These are phyloP conservation scores for Pygoscelis antarcticus DNA, from an alignment of 2,113 vertebrate species.

Conservation along the genomic window DNA sequence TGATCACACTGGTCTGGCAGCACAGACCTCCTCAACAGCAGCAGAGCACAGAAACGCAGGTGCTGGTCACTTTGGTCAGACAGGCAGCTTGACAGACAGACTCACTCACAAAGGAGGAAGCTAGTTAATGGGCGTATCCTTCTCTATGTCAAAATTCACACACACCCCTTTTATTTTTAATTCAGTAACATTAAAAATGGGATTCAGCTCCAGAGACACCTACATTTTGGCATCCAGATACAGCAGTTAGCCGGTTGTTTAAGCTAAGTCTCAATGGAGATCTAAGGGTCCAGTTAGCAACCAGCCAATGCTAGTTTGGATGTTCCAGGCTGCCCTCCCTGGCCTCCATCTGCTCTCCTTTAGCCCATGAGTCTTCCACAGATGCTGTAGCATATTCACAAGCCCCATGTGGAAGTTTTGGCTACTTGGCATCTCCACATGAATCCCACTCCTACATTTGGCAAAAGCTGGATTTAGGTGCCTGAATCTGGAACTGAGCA, in stretches of 20 bases:
- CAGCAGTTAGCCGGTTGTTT: background rate
- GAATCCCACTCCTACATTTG: background rate
- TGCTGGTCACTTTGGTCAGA: background rate
- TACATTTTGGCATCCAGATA: background rate
- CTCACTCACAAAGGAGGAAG: background rate
- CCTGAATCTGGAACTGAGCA: background rate
- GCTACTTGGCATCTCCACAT: background rate
- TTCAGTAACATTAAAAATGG: background rate
- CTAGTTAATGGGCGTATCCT: background rate
- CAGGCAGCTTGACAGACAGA: background rate
- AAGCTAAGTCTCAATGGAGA: background rate
- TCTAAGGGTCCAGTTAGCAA: background rate
- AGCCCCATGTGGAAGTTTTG: background rate
- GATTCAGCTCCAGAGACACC: background rate
- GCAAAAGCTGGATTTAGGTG: background rate
- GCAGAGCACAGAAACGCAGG: background rate
- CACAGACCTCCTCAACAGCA: background rate
- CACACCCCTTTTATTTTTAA: background rate
- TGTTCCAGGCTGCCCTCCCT: background rate
- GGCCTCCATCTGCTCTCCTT: background rate
- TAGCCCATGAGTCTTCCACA: background rate
- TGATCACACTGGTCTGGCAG: background rate
- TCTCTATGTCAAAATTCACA: background rate
- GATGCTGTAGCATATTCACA: background rate
- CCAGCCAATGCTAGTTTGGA: background rate